phyloP scores from a whole-genome alignment of 2,888 invertebrate genomes.

The Andrena bicolor region DNA sequence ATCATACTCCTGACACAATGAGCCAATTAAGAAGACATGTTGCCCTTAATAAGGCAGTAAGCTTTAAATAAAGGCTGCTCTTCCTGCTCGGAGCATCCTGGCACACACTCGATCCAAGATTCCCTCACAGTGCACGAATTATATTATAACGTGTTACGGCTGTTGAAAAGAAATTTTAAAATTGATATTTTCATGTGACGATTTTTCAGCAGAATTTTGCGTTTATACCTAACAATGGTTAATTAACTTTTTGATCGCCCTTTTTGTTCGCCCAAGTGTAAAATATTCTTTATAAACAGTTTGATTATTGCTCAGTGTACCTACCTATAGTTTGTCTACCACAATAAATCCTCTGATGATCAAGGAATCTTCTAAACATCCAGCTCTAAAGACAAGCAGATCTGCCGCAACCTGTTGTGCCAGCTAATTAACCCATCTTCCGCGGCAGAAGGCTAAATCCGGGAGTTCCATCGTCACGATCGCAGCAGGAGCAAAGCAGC shows the following conservation, averaged over 20 bases:
- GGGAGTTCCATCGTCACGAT: conserved; percentile 44
- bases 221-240: no score
- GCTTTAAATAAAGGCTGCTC: background rate
- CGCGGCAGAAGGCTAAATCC: conserved; percentile 10
- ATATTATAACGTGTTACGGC: no score
- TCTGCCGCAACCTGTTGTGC: background rate
- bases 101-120: background rate
- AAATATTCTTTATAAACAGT: no score
- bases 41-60: background rate
- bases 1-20: background rate
- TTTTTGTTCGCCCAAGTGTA: no score
- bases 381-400: background rate
- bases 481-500: conserved; percentile 47
- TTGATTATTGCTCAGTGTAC: no score
- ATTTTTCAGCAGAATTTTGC: no score
- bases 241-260: no score
- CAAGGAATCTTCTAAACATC: background rate
- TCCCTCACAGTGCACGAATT: background rate
- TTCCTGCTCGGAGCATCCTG: background rate
- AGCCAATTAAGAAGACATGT: background rate
- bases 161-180: background rate
- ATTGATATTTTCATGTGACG: no score
- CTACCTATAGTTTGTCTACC: background rate
- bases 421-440: background rate
- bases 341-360: background rate